These are phyloP conservation scores for Petrolisthes manimaculis DNA, from an alignment of 2,888 invertebrate species.

Conservation along the genomic window DNA sequence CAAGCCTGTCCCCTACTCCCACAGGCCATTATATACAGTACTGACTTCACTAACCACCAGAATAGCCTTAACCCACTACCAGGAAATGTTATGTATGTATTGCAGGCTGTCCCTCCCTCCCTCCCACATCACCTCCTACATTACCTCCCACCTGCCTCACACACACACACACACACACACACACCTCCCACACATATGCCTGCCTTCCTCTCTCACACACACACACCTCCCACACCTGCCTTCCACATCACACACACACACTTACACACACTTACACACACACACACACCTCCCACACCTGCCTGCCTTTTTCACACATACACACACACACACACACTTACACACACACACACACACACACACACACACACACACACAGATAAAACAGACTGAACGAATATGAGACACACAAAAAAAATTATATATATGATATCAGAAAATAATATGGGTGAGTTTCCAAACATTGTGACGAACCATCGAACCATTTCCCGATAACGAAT, in stretches of 20 bases:
- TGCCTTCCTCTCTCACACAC: not conserved
- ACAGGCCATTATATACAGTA: too few species aligned
- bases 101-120: too few species aligned
- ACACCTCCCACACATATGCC: not conserved
- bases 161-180: too few species aligned
- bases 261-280: too few species aligned
- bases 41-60: too few species aligned
- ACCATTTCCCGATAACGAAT: too few species aligned
- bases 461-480: too few species aligned
- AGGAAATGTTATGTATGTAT: too few species aligned
- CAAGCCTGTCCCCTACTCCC: too few species aligned
- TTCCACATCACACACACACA: conserved; percentile 3
- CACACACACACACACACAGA: conserved; percentile 21
- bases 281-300: not conserved
- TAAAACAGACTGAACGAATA: not conserved
- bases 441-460: not conserved
- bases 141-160: too few species aligned
- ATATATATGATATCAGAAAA: conserved; percentile 11
- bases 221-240: not conserved
- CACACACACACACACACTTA: conserved; percentile 19
- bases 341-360: conserved; percentile 5
- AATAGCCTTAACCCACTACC: too few species aligned
- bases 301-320: not conserved
- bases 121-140: too few species aligned
- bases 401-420: not conserved